phyloP scores from a whole-genome alignment of 2,888 invertebrate species.

The Drosophila diplacantha region DNA sequence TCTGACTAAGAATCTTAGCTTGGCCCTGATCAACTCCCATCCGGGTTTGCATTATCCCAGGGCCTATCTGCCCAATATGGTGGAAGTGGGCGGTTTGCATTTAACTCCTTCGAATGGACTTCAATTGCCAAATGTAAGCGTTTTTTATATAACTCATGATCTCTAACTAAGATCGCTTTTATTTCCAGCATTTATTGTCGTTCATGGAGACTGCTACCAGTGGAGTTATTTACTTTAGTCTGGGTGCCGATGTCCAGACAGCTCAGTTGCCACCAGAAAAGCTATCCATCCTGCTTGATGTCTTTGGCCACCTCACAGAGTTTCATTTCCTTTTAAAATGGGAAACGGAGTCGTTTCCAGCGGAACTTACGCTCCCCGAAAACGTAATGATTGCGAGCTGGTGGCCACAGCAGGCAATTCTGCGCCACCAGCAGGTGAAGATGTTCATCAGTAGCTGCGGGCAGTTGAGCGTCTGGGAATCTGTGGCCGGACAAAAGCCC shows the following conservation, averaged over 20 bases:
- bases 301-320: slow-evolving; percentile 69
- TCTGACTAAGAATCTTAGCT: slow-evolving; percentile 74
- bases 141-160: background rate
- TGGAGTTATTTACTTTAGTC: slow-evolving; percentile 78
- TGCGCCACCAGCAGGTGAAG: slow-evolving; percentile 80
- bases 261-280: slow-evolving; percentile 75
- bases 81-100: slow-evolving; percentile 76
- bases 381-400: slow-evolving; percentile 77
- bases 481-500: slow-evolving; percentile 79
- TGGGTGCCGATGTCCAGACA: slow-evolving; percentile 77
- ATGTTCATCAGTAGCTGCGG: slow-evolving; percentile 82
- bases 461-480: slow-evolving; percentile 80
- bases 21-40: slow-evolving; percentile 77
- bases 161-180: background rate
- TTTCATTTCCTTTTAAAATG: slow-evolving; percentile 79
- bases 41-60: slow-evolving; percentile 75
- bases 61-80: slow-evolving; percentile 76
- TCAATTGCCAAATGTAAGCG: slow-evolving; percentile 65
- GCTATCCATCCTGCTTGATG: slow-evolving; percentile 68
- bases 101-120: slow-evolving; percentile 41
- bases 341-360: slow-evolving; percentile 76
- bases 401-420: slow-evolving; percentile 77
- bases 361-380: slow-evolving; percentile 63
- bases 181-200: slow-evolving; percentile 62
- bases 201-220: slow-evolving; percentile 76